Base-by-base conservation (phyloP, 2,113 vertebrate species). In the Phalacrocorax pelagicus region DNA sequence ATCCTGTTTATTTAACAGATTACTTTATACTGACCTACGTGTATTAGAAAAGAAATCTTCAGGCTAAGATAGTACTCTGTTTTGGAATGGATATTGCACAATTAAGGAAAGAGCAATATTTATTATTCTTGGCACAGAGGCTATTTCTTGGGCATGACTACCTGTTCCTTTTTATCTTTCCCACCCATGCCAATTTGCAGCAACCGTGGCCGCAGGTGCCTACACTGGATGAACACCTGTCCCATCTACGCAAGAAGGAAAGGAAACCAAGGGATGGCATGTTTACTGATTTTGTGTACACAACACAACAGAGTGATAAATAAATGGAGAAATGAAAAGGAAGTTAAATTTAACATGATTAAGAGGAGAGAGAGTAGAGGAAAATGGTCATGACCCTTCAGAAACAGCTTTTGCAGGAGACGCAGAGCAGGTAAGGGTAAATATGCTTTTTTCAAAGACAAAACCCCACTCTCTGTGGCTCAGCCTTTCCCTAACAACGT, bases 11-110 rank as follows among this genome's bases (percentile, higher is more conserved):
- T 90, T 96, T 85, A 87, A 40, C 36, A 58, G 30, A 49, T 82
- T 1, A 47, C 21, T 92, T 95, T 87, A 69, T 65, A 57, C 52
- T 80, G 81, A 82, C 44, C 52, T 65, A 36, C 2, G 0, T 30
- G 74, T 82, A 61, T 87, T 96, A 80, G 70, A 91, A 89, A 87
- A 85, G 13, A 95, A 94, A 61, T 85, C 58, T 82, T 90, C 73
- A 91, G 78, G 66, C 38, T 65, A 81, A 80, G 34, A 66, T 36
- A 58, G 22, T 80, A 49, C 62, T 91, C 34, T 72, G 1, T 82
- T 85, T 92, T 94, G 49, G 58, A 73, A 79, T 82, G 30, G 40
- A 66, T 91, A 42, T 93, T 90, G 30, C 6, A 4, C 84, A 93
- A 65, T 91, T 95, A 91, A 85, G 73, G 62, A 82, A 91, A 92